Conservation (phyloP, 1,140 invertebrate genomes). For the Tribolium madens region DNA sequence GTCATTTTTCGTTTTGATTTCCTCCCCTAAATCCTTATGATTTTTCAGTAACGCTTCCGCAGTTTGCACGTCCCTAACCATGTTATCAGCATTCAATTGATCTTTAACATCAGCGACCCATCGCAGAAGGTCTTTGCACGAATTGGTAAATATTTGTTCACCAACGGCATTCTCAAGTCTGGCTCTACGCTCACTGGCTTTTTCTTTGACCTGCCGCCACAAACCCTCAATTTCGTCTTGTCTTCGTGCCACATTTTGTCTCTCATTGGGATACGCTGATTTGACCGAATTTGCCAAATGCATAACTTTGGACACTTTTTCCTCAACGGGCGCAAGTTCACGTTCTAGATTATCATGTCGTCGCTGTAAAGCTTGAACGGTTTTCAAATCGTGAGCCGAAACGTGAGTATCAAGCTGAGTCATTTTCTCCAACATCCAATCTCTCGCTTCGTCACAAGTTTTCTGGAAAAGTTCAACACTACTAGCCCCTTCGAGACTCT, state of each 20-base stretch:
- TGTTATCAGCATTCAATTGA: slow-evolving; percentile 84
- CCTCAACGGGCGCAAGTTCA: slow-evolving; percentile 89
- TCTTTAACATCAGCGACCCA: slow-evolving; percentile 87
- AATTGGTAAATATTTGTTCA: slow-evolving; percentile 93
- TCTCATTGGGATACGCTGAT: slow-evolving; percentile 91
- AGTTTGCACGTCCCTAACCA: slow-evolving; percentile 88
- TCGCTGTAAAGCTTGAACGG: slow-evolving; percentile 90
- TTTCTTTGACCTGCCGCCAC: slow-evolving; percentile 89
- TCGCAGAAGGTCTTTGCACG: slow-evolving; percentile 80
- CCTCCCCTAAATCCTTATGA: slow-evolving; percentile 91
- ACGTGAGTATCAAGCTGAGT: slow-evolving; percentile 83
- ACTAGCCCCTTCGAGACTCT: slow-evolving; percentile 80
- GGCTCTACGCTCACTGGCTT: slow-evolving; percentile 83
- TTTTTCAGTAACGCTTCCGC: slow-evolving; percentile 92
- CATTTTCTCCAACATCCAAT: slow-evolving; percentile 96
- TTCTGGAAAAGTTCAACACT: slow-evolving; percentile 95
- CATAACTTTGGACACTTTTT: slow-evolving; percentile 87
- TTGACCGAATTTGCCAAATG: slow-evolving; percentile 88
- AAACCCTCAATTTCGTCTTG: slow-evolving; percentile 88
- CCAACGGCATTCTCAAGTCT: slow-evolving; percentile 93
- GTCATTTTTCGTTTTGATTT: slow-evolving; percentile 91
- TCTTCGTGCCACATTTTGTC: slow-evolving; percentile 83
- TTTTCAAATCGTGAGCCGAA: slow-evolving; percentile 87
- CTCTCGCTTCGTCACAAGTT: slow-evolving; percentile 91
- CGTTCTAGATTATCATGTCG: slow-evolving; percentile 90